Percentiles rank a stretch among this genome's conserved stretches.
phyloP scores from a whole-genome alignment of 2,113 vertebrate species.

The Sphaerodactylus townsendi region DNA sequence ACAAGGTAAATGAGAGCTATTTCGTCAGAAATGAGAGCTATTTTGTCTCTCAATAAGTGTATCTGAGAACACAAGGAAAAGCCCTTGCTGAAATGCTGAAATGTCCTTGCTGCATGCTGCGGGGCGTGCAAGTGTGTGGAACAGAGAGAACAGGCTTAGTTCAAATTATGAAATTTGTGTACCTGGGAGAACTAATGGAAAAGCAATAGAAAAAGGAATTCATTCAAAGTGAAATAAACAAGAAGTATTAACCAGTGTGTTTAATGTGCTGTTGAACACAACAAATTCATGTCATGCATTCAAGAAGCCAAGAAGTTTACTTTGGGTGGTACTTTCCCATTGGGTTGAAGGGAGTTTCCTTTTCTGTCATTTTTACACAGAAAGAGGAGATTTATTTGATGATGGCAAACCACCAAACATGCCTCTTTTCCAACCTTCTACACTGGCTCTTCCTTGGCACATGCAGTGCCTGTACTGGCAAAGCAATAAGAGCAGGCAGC shows the following conservation, averaged over 20 bases:
- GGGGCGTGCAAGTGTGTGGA: too few species aligned
- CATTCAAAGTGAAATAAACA: not conserved
- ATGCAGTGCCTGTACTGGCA: not conserved
- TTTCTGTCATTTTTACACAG: not conserved
- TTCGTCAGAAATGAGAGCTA: not conserved
- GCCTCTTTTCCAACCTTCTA: not conserved
- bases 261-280: not conserved
- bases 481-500: not conserved
- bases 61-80: not conserved
- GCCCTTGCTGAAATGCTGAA: not conserved
- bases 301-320: fast-evolving
- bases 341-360: not conserved
- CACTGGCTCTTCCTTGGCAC: not conserved
- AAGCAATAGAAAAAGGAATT: not conserved
- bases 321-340: not conserved
- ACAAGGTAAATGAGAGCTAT: not conserved
- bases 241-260: not conserved
- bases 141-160: not conserved
- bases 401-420: not conserved
- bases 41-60: not conserved
- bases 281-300: not conserved
- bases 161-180: not conserved
- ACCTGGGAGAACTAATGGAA: not conserved
- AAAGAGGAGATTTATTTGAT: not conserved
- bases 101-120: not conserved